Evolutionary conservation across 2,113 vertebrate genomes (phyloP), one percentile per base, ranked within the genome.

Genomic region (Thalassarche chlororhynchos): DNA sequence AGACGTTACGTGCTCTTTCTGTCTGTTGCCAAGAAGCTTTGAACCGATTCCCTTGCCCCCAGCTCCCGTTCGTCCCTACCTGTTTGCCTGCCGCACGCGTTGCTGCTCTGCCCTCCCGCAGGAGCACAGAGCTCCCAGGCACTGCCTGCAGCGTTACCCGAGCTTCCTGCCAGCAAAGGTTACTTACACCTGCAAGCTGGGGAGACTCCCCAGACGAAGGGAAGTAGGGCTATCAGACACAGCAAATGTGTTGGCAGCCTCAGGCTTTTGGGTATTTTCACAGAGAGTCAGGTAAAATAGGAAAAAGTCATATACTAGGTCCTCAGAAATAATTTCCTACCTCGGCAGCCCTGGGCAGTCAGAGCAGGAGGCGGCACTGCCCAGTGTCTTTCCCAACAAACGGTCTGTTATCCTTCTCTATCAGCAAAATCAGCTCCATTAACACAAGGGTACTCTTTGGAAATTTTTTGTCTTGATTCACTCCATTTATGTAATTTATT

Each of bases 401-500:
- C 16, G 23, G 13, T 31, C 49, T 70, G 62, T 93, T 85, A 87
- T 86, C 75, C 83, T 95, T 66, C 87, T 55, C 77, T 69, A 1
- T 79, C 82, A 91, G 90, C 96, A 95, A 86, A 97, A 93, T 66
- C 93, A 71, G 68, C 69, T 66, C 65, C 61, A 69, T 94, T 77
- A 66, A 85, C 47, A 85, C 70, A 90, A 72, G 75, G 88, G 94
- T 95, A 82, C 82, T 91, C 85, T 88, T 28, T 6, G 23, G 82
- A 75, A 86, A 25, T 62, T 42, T 81, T 89, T 93, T 4, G 8
- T 91, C 93, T 97, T 96, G 96, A 97, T 97, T 94, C 97, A 96
- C 90, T 97, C 93, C 91, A 94, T 97, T 97, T 96, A 80, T 84
- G 61, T 95, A 79, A 98, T 98, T 98, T 97, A 97, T 97, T 98